phyloP scores from a whole-genome alignment of 2,888 invertebrate genomes.

The Hemicrepidius hirtus region DNA sequence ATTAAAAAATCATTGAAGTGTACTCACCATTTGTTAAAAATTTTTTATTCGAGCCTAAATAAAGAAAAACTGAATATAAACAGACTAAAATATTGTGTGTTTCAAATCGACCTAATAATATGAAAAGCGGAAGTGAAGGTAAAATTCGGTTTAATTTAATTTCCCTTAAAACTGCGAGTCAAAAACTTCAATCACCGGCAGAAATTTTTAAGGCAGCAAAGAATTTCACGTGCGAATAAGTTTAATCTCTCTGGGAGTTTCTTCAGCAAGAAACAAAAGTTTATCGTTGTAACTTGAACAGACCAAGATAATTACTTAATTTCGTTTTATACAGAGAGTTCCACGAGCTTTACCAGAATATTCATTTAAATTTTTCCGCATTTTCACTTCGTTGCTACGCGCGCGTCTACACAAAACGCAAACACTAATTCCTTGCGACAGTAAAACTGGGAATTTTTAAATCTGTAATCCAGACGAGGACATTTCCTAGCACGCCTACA shows the following conservation, averaged over 20 bases:
- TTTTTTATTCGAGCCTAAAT: no score
- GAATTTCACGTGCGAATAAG: constrained; percentile 17
- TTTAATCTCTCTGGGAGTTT: constrained; percentile 17
- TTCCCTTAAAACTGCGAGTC: background rate
- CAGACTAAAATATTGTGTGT: no score
- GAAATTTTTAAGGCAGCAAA: background rate
- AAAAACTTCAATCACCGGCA: constrained; percentile 18
- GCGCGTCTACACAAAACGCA: background rate
- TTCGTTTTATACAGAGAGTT: constrained; percentile 13
- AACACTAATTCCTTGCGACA: constrained; percentile 16
- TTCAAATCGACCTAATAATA: background rate
- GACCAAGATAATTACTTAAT: constrained; percentile 25
- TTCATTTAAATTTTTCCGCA: constrained; percentile 11
- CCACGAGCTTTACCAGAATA: background rate
- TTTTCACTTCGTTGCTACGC: background rate
- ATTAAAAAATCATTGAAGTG: no score
- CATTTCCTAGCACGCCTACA: constrained; percentile 43
- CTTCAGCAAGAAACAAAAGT: constrained; percentile 1
- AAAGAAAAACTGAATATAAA: no score
- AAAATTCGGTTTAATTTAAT: constrained; percentile 4
- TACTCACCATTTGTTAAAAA: no score
- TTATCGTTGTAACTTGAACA: constrained; percentile 2
- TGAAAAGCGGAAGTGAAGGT: background rate
- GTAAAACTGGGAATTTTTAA: constrained; percentile 38
- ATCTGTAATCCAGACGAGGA: constrained; percentile 41